phyloP scores from a whole-genome alignment of 1,140 invertebrate genomes.

The Drosophila orena region DNA sequence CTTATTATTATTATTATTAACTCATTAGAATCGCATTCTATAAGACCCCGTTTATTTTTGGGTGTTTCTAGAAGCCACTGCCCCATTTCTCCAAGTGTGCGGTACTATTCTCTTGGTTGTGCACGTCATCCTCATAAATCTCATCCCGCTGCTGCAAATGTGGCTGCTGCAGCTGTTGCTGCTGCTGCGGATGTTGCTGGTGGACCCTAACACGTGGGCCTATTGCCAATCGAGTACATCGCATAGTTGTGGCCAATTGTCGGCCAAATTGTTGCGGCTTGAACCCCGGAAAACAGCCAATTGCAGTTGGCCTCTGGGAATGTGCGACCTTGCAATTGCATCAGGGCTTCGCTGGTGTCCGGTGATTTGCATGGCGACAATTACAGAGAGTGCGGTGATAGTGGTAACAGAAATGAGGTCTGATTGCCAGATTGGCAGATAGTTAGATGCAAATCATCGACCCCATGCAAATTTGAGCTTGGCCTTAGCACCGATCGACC shows the following conservation, averaged over 20 bases:
- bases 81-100: neutral
- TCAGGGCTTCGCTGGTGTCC: conserved; percentile 15
- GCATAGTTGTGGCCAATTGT: conserved; percentile 69
- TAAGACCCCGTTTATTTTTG: neutral
- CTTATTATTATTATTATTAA: neutral
- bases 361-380: conserved; percentile 7
- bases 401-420: conserved; percentile 12
- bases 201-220: conserved; percentile 46
- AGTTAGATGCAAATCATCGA: conserved; percentile 35
- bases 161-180: conserved; percentile 1
- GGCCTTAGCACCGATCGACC: conserved; percentile 27
- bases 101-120: conserved; percentile 24
- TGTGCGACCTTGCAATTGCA: conserved; percentile 64
- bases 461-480: conserved; percentile 18
- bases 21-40: rapidly evolving
- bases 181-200: conserved; percentile 10
- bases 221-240: conserved; percentile 31
- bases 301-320: conserved; percentile 55
- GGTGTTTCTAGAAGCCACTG: neutral
- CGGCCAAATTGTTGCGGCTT: conserved; percentile 67
- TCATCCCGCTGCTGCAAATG: neutral
- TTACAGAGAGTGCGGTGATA: conserved; percentile 20
- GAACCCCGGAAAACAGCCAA: conserved; percentile 36
- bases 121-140: conserved; percentile 71
- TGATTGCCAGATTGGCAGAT: neutral